Base-by-base conservation (phyloP, 2,113 vertebrate genomes). In the Lota lota region DNA sequence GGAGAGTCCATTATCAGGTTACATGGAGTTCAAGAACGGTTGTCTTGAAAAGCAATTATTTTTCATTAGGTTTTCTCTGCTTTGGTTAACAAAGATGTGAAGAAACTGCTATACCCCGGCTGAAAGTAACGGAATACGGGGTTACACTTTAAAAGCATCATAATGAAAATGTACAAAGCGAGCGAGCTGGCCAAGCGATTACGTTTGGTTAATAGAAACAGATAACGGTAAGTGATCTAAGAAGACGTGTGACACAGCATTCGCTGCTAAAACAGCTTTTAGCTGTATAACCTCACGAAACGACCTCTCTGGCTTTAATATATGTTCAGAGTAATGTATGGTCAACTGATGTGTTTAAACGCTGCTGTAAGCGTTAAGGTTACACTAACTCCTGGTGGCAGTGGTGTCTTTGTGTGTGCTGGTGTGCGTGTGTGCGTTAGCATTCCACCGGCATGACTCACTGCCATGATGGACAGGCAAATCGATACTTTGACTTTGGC, bases 401-500 rank as follows among this genome's bases (percentile, higher is more conserved):
- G 69, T 76, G 53, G 68, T 73, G 77, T 88, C 73, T 86, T 75
- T 74, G 73, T 40, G 36, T 40, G 36, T 40, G 36, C 36, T 10
- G 36, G 36, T 40, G 36, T 40, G 36, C 11, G 36, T 40, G 36
- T 40, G 36, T 40, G 36, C 36, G 36, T 40, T 6, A 10, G 36
- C 11, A 11, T 40, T 85, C 88, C 83, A 76, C 76, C 76, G 76
- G 78, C 36, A 70, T 89, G 90, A 87, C 76, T 83, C 85, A 87
- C 69, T 22, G 68, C 10, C 56, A 20, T 86, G 88, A 90, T 68
- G 70, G 88, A 88, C 87, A 79, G 79, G 83, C 77, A 74, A 88
- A 91, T 90, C 87, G 84, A 90, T 90, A 90, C 87, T 92, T 87
- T 89, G 88, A 91, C 90, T 90, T 90, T 88, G 81, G 76, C 79